Percentiles rank a stretch among this genome's conserved stretches.
phyloP scores from a whole-genome alignment of 2,113 vertebrate species.

The Bujurquina vittata region DNA sequence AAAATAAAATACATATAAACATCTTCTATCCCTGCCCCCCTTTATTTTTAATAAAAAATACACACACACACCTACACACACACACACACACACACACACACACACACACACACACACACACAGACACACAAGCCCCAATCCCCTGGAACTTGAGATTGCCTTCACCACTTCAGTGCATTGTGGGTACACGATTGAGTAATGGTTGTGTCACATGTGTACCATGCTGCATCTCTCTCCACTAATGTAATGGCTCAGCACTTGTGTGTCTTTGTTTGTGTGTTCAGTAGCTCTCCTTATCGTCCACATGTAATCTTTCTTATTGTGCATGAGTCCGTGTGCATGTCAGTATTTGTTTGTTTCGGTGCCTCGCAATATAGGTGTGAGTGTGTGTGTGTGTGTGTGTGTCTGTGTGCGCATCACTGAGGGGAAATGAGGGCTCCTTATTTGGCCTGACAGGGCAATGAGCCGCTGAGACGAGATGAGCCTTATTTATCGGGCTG shows the following conservation, averaged over 20 bases:
- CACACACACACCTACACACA: not conserved
- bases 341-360: conserved; percentile 6
- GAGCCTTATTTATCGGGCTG: conserved; percentile 72
- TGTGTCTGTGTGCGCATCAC: conserved; percentile 12
- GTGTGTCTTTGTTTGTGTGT: not conserved
- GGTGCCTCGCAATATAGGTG: not conserved
- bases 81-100: not conserved
- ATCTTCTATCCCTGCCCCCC: not conserved
- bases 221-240: conserved; percentile 46
- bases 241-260: conserved; percentile 24
- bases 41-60: not conserved
- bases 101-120: not conserved
- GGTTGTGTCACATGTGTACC: conserved; percentile 52
- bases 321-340: conserved; percentile 14
- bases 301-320: conserved; percentile 21
- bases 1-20: not conserved
- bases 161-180: conserved; percentile 57
- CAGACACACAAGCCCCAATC: not conserved
- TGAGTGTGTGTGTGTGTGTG: not conserved
- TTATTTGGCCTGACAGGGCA: conserved; percentile 74
- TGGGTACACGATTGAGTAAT: conserved; percentile 59
- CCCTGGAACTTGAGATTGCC: conserved; percentile 41
- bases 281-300: conserved; percentile 3
- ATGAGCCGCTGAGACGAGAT: conserved; percentile 71
- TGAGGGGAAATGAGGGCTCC: conserved; percentile 59